phyloP scores from a whole-genome alignment of 2,113 vertebrate species.

The Naja naja region DNA sequence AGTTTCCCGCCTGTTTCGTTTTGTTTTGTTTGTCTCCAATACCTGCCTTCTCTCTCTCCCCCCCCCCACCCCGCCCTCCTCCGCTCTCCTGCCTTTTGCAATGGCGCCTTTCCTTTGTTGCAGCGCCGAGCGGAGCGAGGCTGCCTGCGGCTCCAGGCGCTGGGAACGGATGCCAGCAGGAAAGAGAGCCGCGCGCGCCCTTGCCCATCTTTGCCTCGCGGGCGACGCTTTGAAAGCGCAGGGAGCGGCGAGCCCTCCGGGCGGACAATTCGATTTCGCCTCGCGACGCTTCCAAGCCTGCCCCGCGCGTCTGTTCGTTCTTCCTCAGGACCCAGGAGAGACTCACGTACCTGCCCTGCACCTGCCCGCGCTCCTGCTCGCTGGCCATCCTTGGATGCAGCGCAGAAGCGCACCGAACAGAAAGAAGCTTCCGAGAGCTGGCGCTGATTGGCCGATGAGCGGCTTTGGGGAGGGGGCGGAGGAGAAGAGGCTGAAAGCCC shows the following conservation, averaged over 20 bases:
- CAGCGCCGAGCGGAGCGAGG: neutral
- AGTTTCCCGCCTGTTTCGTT: neutral
- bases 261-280: neutral
- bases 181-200: neutral
- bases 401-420: neutral
- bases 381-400: conserved; percentile 12
- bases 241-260: neutral
- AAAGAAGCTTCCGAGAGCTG: too few species aligned
- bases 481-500: neutral
- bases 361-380: neutral
- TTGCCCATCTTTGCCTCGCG: neutral
- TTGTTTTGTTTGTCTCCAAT: neutral
- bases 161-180: neutral
- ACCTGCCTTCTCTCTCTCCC: neutral
- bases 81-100: neutral
- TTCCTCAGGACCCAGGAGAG: too few species aligned
- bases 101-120: conserved; percentile 4
- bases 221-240: neutral
- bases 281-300: neutral
- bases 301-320: neutral
- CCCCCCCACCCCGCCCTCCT: neutral
- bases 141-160: too few species aligned
- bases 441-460: neutral
- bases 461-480: neutral
- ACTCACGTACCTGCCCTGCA: conserved; percentile 34